Evolutionary conservation across 1,140 invertebrate genomes (phyloP).

Genomic region (Dendrolimus punctatus): DNA sequence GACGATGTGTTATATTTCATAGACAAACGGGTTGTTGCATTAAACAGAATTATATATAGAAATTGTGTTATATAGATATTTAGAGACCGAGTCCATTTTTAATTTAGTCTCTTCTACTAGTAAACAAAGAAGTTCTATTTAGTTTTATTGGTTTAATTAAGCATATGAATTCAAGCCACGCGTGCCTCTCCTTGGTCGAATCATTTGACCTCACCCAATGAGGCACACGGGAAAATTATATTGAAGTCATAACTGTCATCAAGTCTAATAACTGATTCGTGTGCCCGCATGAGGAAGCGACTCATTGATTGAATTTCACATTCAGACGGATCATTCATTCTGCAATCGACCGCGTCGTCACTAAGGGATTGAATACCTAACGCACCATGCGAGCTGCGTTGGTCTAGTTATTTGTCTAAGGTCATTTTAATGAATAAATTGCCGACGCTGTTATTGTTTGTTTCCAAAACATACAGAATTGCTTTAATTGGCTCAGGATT

Average conservation of each 20-base stretch:
- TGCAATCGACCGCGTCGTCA: slow-evolving; percentile 34
- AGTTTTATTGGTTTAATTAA: slow-evolving; percentile 59
- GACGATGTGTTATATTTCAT: slow-evolving; percentile 8
- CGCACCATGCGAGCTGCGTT: slow-evolving; percentile 12
- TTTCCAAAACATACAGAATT: slow-evolving; percentile 9
- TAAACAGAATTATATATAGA: too few relatives aligned
- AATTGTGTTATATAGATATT: neutral
- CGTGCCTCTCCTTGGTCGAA: slow-evolving; percentile 43
- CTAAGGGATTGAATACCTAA: slow-evolving; percentile 18
- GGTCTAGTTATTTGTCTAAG: slow-evolving; percentile 18
- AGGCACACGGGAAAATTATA: slow-evolving; percentile 54
- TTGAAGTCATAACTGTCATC: slow-evolving; percentile 57
- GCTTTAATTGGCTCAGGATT: slow-evolving; percentile 1
- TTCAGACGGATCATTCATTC: slow-evolving; percentile 34
- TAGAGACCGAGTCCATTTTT: neutral
- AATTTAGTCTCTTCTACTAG: slow-evolving; percentile 17
- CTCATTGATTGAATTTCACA: slow-evolving; percentile 54
- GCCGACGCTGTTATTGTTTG: slow-evolving; percentile 10
- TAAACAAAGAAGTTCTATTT: slow-evolving; percentile 50
- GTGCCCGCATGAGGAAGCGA: slow-evolving; percentile 61
- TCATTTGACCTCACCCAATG: slow-evolving; percentile 54
- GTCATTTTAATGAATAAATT: slow-evolving; percentile 4
- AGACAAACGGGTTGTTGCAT: too few relatives aligned
- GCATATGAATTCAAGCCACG: slow-evolving; percentile 17
- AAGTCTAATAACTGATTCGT: slow-evolving; percentile 48